These are phyloP conservation scores for Apeira syringaria DNA, from an alignment of 2,888 invertebrate genomes.

Conservation along the genomic window DNA sequence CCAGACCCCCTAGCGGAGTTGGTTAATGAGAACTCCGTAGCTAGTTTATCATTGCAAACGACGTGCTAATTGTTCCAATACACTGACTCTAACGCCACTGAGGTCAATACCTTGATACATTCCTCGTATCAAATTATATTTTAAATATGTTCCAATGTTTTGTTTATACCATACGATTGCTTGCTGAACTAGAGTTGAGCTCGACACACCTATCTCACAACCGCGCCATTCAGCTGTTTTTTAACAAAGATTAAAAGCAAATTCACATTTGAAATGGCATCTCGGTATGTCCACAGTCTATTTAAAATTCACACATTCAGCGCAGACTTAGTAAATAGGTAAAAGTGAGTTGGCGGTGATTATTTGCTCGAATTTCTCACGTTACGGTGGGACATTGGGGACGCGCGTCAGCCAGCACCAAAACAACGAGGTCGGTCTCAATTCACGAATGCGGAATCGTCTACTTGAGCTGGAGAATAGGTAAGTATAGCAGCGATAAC, in stretches of 20 bases:
- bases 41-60: constrained; percentile 47
- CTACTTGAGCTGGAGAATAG: constrained; percentile 68
- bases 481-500: constrained; percentile 75
- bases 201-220: constrained; percentile 22
- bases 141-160: constrained; percentile 15
- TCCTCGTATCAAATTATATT: constrained; percentile 2
- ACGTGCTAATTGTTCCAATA: constrained; percentile 50
- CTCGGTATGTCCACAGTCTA: constrained; percentile 21
- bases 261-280: constrained; percentile 22
- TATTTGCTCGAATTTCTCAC: constrained; percentile 44
- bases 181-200: constrained; percentile 13
- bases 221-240: constrained; percentile 14
- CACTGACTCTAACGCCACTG: constrained; percentile 40
- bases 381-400: constrained; percentile 55
- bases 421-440: constrained; percentile 65
- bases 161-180: constrained; percentile 16
- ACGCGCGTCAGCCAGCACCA: constrained; percentile 71
- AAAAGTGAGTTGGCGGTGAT: constrained; percentile 44
- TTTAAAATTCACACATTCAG: constrained; percentile 23
- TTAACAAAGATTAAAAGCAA: constrained; percentile 27
- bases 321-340: too few species aligned
- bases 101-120: constrained; percentile 38
- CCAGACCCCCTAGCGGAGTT: constrained; percentile 32
- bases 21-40: constrained; percentile 46
- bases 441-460: constrained; percentile 65